A percentile compares a stretch with the other conserved stretches of the same genome.
Evolutionary conservation across 2,113 vertebrate species (phyloP).

Genomic region (Embiotoca jacksoni): DNA sequence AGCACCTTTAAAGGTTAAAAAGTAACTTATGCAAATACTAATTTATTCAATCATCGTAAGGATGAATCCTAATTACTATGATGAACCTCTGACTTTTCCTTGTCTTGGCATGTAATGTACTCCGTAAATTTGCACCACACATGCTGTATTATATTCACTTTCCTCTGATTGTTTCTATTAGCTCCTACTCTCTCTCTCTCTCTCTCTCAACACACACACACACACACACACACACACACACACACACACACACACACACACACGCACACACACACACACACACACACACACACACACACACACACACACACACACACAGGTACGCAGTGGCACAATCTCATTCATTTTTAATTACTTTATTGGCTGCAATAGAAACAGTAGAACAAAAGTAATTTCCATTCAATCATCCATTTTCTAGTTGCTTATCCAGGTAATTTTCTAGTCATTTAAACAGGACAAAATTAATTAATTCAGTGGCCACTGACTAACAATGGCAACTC

Average conservation of each 20-base stretch:
- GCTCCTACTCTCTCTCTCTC: background rate
- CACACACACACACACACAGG: background rate
- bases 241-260: too few species aligned
- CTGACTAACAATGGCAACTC: background rate
- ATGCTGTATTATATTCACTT: background rate
- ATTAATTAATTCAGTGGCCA: slow-evolving; percentile 5
- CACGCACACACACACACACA: background rate
- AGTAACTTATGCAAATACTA: too few species aligned
- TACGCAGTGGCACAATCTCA: background rate
- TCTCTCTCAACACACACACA: background rate
- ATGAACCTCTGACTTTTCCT: background rate
- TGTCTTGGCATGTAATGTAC: background rate
- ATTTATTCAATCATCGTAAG: too few species aligned
- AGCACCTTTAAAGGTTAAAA: too few species aligned
- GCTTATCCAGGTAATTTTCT: slow-evolving; percentile 36
- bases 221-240: too few species aligned
- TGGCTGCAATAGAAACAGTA: slow-evolving; percentile 24
- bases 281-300: too few species aligned
- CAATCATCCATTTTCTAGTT: slow-evolving; percentile 25
- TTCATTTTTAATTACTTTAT: slow-evolving; percentile 51
- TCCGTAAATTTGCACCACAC: background rate
- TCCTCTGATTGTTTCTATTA: background rate
- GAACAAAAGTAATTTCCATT: slow-evolving; percentile 33
- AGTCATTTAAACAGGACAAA: slow-evolving; percentile 37
- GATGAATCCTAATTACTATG: too few species aligned